Conservation (phyloP, 2,888 invertebrate species). For the Drosophila mettleri region DNA sequence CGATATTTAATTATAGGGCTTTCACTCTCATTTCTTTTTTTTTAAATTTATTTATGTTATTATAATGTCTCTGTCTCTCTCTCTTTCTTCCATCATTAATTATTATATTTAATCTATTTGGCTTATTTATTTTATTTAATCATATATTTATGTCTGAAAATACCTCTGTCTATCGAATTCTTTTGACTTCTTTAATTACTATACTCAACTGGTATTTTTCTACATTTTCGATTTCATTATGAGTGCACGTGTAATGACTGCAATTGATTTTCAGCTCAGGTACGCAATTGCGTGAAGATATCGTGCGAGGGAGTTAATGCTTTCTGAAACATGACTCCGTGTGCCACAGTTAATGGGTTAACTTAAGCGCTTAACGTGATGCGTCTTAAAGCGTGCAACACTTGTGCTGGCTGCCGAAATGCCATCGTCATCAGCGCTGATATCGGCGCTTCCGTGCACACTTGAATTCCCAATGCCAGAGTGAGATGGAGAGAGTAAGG, state of each 20-base stretch:
- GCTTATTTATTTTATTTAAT: too few species aligned
- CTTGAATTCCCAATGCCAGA: constrained; percentile 57
- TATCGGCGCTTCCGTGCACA: constrained; percentile 71
- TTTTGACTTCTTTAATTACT: not conserved
- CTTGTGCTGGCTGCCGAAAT: constrained; percentile 43
- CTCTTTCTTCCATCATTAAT: too few species aligned
- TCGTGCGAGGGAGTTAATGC: constrained; percentile 16
- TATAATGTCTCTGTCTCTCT: too few species aligned
- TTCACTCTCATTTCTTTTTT: too few species aligned
- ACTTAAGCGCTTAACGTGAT: constrained; percentile 56
- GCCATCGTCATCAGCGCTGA: constrained; percentile 48
- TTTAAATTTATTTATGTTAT: too few species aligned
- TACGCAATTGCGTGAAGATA: not conserved
- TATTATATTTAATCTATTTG: too few species aligned
- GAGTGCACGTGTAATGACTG: not conserved
- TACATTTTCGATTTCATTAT: not conserved
- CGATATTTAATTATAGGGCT: too few species aligned
- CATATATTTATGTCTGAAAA: too few species aligned
- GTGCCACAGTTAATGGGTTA: constrained; percentile 62
- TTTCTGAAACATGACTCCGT: constrained; percentile 28
- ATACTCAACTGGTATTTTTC: not conserved
- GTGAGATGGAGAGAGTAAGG: not conserved
- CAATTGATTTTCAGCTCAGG: constrained; percentile 3
- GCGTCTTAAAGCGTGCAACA: constrained; percentile 61
- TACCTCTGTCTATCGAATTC: too few species aligned